Evolutionary conservation across 2,797 vertebrate species (phyloP), one percentile per base, ranked within the genome.

Genomic region (Pangasius macronema): DNA sequence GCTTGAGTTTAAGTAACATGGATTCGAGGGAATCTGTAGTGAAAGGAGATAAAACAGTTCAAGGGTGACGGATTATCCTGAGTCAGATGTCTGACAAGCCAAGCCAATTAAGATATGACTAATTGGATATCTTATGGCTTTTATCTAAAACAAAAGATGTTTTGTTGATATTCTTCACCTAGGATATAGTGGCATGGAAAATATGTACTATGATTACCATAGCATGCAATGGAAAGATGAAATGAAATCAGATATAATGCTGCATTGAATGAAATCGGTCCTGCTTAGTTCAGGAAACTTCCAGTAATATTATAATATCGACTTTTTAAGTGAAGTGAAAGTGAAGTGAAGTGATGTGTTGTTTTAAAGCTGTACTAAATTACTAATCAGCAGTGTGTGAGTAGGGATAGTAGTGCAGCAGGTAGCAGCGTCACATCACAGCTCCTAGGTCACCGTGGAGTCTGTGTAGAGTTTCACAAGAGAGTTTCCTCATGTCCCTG

Each of bases 11-110:
- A 85, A 75, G 46, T 63, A 84, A 85, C 46, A 84, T 82, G 67
- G 1, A 88, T 87, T 33, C 84, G 85, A 87, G 49, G 30, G 53
- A 75, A 9, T 6, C 46, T 93, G 90, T 93, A 63, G 77, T 91
- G 87, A 92, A 70, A 85, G 61, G 42, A 79, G 67, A 83, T 84
- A 91, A 80, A 14, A 67, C 39, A 88, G 90, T 90, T 92, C 92
- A 93, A 92, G 89, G 92, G 86, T 92, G 90, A 82, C 61, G 84
- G 55, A 86, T 92, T 88, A 92, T 91, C 83, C 16, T 36, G 75
- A 85, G 77, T 79, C 84, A 57, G 39, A 39, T 77, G 53, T 51
- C 76, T 82, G 75, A 84, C 53, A 42, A 30, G 51, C 57, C 53
- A 67, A 82, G 51, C 11, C 49, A 53, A n/a, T n/a, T n/a, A n/a